Percentiles rank a stretch among this genome's conserved stretches.
These are phyloP conservation scores for Hypomesus transpacificus DNA, from an alignment of 2,113 vertebrate species.

Conservation along the genomic window DNA sequence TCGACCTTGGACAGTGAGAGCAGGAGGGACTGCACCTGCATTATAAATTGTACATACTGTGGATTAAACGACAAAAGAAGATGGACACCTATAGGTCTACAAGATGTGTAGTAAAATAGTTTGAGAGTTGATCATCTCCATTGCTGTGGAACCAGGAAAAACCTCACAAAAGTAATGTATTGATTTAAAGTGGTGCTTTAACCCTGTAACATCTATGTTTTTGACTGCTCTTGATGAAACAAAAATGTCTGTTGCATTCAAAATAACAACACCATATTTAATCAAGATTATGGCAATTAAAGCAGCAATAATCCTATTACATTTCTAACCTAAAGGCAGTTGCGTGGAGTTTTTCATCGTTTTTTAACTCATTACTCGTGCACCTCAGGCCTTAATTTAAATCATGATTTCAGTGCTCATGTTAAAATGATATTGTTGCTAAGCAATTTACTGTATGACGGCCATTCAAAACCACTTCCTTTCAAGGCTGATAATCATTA, in stretches of 20 bases:
- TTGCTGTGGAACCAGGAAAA: no score
- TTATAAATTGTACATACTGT: no score
- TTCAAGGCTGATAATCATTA: background rate
- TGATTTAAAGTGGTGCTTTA: background rate
- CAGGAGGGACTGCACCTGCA: no score
- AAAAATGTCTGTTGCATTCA: conserved; percentile 37
- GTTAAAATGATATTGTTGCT: conserved; percentile 19
- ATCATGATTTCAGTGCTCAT: conserved; percentile 20
- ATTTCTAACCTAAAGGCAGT: conserved; percentile 29
- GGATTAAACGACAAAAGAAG: no score
- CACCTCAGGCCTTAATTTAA: conserved; percentile 33
- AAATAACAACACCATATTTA: conserved; percentile 48
- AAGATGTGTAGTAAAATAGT: no score
- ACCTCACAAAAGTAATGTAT: no score
- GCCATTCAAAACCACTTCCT: background rate
- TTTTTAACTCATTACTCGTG: conserved; percentile 37
- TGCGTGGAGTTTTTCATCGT: background rate
- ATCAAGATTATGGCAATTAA: conserved; percentile 48
- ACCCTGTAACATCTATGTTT: background rate
- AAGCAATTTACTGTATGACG: background rate
- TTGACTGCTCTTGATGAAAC: conserved; percentile 5
- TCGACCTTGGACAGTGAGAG: no score
- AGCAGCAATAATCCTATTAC: conserved; percentile 42
- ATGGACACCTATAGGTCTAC: no score
- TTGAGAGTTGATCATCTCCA: no score